These are phyloP conservation scores for Alloplasta piceator DNA, from an alignment of 2,888 invertebrate genomes.

Conservation along the genomic window DNA sequence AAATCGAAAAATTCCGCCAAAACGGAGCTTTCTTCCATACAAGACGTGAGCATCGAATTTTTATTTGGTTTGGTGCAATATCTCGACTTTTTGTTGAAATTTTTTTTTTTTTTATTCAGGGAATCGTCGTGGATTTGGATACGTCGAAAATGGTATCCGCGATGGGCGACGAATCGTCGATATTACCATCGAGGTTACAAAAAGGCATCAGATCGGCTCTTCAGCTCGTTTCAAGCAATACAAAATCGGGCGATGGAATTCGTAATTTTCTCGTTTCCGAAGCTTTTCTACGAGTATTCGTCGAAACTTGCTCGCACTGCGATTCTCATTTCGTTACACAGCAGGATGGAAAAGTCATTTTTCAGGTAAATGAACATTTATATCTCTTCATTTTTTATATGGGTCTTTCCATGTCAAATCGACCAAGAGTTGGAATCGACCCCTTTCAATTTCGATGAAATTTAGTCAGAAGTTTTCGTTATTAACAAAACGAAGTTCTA, in stretches of 20 bases:
- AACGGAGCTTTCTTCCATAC: constrained; percentile 65
- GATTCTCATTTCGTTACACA: constrained; percentile 72
- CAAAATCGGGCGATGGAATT: constrained; percentile 84
- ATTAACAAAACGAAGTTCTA: too few relatives aligned
- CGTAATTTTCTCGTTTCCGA: constrained; percentile 91
- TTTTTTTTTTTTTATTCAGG: constrained; percentile 82
- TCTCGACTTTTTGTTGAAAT: not conserved
- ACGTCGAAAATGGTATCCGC: constrained; percentile 86
- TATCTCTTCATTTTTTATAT: not conserved
- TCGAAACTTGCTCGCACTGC: constrained; percentile 83
- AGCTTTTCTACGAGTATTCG: constrained; percentile 91
- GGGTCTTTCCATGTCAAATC: too few relatives aligned
- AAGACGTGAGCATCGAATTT: constrained; percentile 73
- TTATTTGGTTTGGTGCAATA: not conserved
- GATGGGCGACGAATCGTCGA: constrained; percentile 91
- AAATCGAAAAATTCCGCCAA: constrained; percentile 75
- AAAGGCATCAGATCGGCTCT: constrained; percentile 88
- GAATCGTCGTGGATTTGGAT: constrained; percentile 90
- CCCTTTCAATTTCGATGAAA: too few relatives aligned
- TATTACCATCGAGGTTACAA: constrained; percentile 88
- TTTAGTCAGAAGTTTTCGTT: too few relatives aligned
- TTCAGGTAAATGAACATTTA: constrained; percentile 79
- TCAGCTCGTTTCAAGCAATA: constrained; percentile 81
- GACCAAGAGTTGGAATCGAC: too few relatives aligned
- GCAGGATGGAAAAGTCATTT: constrained; percentile 81